phyloP scores from a whole-genome alignment of 2,113 vertebrate genomes.

The Dipodomys stephensi region DNA sequence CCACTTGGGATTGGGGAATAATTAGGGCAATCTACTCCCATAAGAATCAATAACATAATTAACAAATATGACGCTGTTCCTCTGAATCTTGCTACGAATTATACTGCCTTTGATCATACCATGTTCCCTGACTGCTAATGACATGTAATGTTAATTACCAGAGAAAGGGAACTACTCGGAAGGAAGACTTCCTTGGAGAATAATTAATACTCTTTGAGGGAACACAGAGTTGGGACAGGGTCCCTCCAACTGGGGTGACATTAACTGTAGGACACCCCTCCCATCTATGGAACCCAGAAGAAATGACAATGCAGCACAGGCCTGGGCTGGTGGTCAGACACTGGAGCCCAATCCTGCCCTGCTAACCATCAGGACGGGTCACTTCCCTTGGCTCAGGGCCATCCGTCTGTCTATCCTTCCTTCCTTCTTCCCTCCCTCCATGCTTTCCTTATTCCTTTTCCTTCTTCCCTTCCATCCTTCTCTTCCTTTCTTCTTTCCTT shows the following conservation, averaged over 20 bases:
- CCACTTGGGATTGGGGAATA: conserved; percentile 70
- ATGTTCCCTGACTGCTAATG: conserved; percentile 84
- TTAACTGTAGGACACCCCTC: background rate
- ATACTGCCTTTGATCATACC: conserved; percentile 87
- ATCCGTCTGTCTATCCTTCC: too few relatives aligned
- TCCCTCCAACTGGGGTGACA: background rate
- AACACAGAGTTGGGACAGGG: background rate
- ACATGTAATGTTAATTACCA: conserved; percentile 87
- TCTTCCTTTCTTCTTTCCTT: too few relatives aligned
- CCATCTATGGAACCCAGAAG: background rate
- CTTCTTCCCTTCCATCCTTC: too few relatives aligned
- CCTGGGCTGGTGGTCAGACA: background rate
- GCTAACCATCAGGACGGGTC: too few relatives aligned
- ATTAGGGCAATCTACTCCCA: conserved; percentile 88
- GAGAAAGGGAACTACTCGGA: conserved; percentile 75
- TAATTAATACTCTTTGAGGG: conserved; percentile 74
- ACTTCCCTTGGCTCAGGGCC: too few relatives aligned
- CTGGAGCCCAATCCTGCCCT: background rate
- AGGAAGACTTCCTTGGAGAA: conserved; percentile 80
- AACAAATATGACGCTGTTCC: conserved; percentile 87
- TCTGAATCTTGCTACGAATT: conserved; percentile 90
- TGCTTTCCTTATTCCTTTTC: too few relatives aligned
- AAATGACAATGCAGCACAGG: background rate
- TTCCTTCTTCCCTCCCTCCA: too few relatives aligned
- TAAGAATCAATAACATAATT: conserved; percentile 89